These are phyloP conservation scores for Hydropotes inermis DNA, from an alignment of 2,113 vertebrate species.

Conservation along the genomic window DNA sequence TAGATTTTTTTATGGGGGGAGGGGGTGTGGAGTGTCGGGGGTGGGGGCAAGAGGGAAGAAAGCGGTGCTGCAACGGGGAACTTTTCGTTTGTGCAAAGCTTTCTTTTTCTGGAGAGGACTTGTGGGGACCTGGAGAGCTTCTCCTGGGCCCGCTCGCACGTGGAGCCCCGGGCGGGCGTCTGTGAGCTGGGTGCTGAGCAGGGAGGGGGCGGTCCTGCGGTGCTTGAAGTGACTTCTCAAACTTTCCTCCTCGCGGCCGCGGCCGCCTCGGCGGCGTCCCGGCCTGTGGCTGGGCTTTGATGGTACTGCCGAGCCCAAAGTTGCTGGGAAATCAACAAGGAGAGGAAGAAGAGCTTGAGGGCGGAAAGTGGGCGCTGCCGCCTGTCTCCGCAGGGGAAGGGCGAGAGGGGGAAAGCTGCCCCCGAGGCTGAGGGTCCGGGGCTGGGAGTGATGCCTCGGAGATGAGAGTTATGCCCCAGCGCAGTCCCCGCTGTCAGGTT, in stretches of 20 bases:
- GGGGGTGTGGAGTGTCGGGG: fast-evolving
- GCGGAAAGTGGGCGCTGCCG: conserved; percentile 37
- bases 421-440: neutral
- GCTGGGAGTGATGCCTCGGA: neutral
- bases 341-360: neutral
- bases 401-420: neutral
- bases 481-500: conserved; percentile 51
- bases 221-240: conserved; percentile 70
- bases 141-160: conserved; percentile 13
- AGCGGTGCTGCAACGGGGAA: conserved; percentile 43
- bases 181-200: neutral
- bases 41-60: neutral
- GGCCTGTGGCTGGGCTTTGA: conserved; percentile 21
- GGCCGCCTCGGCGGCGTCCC: conserved; percentile 30
- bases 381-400: neutral
- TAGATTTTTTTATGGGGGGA: neutral
- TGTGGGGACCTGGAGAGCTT: neutral
- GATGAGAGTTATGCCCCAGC: conserved; percentile 32
- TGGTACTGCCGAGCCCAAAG: conserved; percentile 49
- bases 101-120: neutral
- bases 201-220: neutral
- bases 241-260: conserved; percentile 60
- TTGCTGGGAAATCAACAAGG: conserved; percentile 42
- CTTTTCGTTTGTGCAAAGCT: conserved; percentile 49
- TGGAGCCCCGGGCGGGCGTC: neutral